These are phyloP conservation scores for Amphiura filiformis DNA, from an alignment of 35 echinoderm and acorn worm genomes.

Conservation along the genomic window DNA sequence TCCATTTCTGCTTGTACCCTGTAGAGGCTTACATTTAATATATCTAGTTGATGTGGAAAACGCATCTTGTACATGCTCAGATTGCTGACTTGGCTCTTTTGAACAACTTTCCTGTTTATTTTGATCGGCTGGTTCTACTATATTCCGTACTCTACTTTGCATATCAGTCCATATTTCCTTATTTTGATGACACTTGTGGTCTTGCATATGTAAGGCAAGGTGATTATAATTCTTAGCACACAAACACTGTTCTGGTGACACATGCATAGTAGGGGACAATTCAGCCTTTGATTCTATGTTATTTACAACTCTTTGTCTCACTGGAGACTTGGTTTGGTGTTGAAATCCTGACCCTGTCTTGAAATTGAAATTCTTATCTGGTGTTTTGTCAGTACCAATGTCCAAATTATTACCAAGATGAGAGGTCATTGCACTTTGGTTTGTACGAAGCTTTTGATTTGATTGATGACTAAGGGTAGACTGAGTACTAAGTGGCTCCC, in stretches of 20 bases:
- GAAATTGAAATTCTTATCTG: background rate
- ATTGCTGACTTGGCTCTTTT: too few species aligned
- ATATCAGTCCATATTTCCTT: too few species aligned
- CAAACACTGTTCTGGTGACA: background rate
- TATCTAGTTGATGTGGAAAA: too few species aligned
- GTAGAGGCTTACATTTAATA: too few species aligned
- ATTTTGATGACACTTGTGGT: too few species aligned
- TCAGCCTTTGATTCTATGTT: background rate
- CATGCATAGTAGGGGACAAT: too few species aligned
- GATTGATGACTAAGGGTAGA: background rate
- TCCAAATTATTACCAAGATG: background rate
- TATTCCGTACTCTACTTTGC: too few species aligned
- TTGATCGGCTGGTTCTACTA: too few species aligned
- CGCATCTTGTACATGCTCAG: too few species aligned
- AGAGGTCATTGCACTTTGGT: background rate
- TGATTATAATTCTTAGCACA: background rate
- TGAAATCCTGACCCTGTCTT: background rate
- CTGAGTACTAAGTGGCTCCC: background rate
- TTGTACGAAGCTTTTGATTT: background rate
- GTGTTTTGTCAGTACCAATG: background rate
- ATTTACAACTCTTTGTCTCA: background rate
- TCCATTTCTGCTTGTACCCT: too few species aligned
- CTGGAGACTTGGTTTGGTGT: background rate
- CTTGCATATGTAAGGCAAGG: too few species aligned
- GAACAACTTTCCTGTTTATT: too few species aligned